Evolutionary conservation across 2,888 invertebrate species (phyloP).

Genomic region (Synanthedon andrenaeformis): DNA sequence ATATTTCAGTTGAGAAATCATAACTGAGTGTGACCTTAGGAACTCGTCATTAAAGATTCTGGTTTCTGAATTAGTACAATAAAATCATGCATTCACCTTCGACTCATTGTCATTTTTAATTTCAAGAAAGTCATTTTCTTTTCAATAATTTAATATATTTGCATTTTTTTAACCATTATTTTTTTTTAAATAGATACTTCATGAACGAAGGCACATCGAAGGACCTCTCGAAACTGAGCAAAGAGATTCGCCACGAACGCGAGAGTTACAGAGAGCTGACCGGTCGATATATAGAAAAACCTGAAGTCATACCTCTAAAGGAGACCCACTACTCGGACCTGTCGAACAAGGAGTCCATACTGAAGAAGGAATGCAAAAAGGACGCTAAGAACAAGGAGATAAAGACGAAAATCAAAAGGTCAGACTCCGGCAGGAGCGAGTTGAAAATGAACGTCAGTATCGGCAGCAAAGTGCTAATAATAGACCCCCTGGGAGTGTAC

Average conservation of each 20-base stretch:
- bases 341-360: constrained; percentile 37
- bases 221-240: constrained; percentile 56
- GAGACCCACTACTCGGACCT: constrained; percentile 49
- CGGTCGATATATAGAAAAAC: constrained; percentile 57
- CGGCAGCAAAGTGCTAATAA: constrained; percentile 57
- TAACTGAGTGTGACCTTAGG: too few relatives aligned
- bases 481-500: constrained; percentile 75
- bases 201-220: constrained; percentile 56
- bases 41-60: too few relatives aligned
- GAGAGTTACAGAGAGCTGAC: constrained; percentile 61
- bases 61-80: too few relatives aligned
- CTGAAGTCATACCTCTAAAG: constrained; percentile 40
- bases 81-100: too few relatives aligned
- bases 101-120: too few relatives aligned
- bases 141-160: too few relatives aligned
- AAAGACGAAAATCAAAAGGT: constrained; percentile 55
- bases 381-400: constrained; percentile 50
- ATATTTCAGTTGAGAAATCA: too few relatives aligned
- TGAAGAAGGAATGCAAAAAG: constrained; percentile 41
- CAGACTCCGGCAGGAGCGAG: constrained; percentile 52
- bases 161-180: too few relatives aligned
- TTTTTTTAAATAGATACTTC: constrained; percentile 35
- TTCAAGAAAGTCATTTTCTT: too few relatives aligned
- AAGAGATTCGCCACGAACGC: constrained; percentile 59
- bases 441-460: constrained; percentile 51